Conservation (phyloP, 2,888 invertebrate species). For the Eilema caniola region DNA sequence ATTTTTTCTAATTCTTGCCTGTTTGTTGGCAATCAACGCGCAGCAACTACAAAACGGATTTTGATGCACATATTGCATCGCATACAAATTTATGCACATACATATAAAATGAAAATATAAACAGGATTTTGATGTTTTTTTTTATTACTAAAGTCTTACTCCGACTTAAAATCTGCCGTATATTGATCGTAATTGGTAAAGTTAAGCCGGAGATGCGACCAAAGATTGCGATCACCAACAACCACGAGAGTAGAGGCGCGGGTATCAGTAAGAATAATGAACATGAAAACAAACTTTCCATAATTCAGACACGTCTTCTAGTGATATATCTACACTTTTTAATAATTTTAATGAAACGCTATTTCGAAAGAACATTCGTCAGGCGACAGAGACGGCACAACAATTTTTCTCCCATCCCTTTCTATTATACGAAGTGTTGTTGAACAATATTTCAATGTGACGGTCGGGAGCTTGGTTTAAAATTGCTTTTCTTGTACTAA, state of each 20-base stretch:
- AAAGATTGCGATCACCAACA: too few species aligned
- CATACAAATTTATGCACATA: too few species aligned
- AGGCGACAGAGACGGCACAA: constrained; percentile 37
- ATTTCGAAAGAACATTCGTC: constrained; percentile 44
- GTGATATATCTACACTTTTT: constrained; percentile 11
- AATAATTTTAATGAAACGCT: constrained; percentile 30
- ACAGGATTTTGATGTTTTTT: too few species aligned
- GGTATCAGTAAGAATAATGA: not conserved
- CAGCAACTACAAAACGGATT: too few species aligned
- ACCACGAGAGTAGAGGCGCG: not conserved
- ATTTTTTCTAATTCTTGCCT: too few species aligned
- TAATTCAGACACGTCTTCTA: constrained; percentile 2
- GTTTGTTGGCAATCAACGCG: too few species aligned
- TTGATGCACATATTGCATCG: too few species aligned
- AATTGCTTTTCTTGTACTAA: constrained; percentile 46
- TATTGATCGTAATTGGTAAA: too few species aligned
- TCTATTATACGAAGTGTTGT: constrained; percentile 54
- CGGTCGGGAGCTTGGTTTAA: constrained; percentile 42
- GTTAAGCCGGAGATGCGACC: too few species aligned
- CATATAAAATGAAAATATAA: too few species aligned
- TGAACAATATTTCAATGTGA: constrained; percentile 60
- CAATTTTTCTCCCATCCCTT: constrained; percentile 65
- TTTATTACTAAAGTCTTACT: too few species aligned
- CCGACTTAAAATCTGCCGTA: too few species aligned
- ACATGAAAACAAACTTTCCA: not conserved